Conservation (phyloP, 2,797 vertebrate species). For the Phylloscopus collybita region DNA sequence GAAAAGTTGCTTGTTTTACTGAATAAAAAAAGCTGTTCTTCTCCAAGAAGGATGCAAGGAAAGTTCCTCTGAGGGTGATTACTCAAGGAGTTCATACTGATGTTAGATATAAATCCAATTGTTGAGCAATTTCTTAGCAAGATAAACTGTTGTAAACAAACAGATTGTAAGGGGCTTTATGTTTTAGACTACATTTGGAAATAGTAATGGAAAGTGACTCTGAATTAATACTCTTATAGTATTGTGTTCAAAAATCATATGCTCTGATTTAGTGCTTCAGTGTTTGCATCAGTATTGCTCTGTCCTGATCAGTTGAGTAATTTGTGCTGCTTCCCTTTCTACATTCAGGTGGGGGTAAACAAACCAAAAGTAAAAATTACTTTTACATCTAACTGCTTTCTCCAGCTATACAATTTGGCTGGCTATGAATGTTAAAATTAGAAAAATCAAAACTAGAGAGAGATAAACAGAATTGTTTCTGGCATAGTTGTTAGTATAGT, state of each 20-base stretch:
- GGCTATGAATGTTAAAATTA: neutral
- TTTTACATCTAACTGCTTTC: neutral
- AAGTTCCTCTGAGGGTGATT: neutral
- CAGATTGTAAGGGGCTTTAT: neutral
- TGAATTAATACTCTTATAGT: neutral
- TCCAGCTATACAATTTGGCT: neutral
- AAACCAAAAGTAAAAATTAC: neutral
- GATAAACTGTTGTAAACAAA: neutral
- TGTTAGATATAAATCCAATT: neutral
- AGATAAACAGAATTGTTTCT: neutral
- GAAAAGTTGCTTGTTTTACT: neutral
- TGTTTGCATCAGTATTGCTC: neutral
- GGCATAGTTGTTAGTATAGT: neutral
- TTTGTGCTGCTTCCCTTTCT: neutral
- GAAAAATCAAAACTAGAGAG: neutral
- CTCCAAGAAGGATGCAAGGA: neutral
- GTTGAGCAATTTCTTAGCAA: neutral
- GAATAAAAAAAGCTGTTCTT: neutral
- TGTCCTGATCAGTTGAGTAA: neutral
- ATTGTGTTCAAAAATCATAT: neutral
- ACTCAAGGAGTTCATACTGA: neutral
- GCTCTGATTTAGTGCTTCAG: neutral
- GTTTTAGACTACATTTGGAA: neutral
- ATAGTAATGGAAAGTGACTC: neutral
- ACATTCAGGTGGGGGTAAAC: neutral